Evolutionary conservation across 2,888 invertebrate genomes (phyloP), one percentile per base, ranked within the genome.

Genomic region (Synergus laeviventris): DNA sequence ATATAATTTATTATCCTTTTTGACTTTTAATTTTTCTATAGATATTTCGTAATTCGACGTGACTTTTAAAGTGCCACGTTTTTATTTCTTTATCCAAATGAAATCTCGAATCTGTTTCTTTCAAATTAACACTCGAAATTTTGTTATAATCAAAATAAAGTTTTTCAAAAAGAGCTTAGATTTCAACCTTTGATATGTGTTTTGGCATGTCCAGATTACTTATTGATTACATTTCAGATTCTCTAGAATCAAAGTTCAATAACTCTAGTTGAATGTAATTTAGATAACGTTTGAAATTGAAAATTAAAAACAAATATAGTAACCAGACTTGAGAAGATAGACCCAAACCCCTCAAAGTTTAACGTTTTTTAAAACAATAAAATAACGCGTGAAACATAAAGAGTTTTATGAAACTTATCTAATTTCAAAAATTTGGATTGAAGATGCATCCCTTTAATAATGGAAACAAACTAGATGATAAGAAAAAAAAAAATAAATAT

Each of bases 401-500:
- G 4, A 31, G 31, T 31, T 31, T 31, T 31, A 31, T 0, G n/a
- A 56, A 18, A 1, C 21, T 56, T 2, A 24, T 59, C 18, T 59
- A 60, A 60, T 60, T 24, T 31, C 60, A 0, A 31, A 60, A 60
- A 60, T 60, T 21, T 60, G 31, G 31, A 38, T 61, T 14, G 36
- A 36, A 38, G 61, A 36, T 61, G 16, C n/a, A 61, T 61, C n/a
- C 38, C 61, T 61, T 61, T 14, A 31, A 36, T 36, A n/a, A 62
- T 62, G 62, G 38, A 62, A 62, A 62, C 39, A 62, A 62, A 62
- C 62, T 62, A 62, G 1, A 36, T 18, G 62, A 62, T 62, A 62
- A 62, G 39, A 62, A 36, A 62, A 38, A 39, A 9, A 39, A 11
- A 7, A 11, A 38, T 38, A 11, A 38, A 11, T 62, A 38, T 18